Evolutionary conservation across 2,797 vertebrate genomes (phyloP), one percentile per base, ranked within the genome.

Genomic region (Tachyglossus aculeatus): DNA sequence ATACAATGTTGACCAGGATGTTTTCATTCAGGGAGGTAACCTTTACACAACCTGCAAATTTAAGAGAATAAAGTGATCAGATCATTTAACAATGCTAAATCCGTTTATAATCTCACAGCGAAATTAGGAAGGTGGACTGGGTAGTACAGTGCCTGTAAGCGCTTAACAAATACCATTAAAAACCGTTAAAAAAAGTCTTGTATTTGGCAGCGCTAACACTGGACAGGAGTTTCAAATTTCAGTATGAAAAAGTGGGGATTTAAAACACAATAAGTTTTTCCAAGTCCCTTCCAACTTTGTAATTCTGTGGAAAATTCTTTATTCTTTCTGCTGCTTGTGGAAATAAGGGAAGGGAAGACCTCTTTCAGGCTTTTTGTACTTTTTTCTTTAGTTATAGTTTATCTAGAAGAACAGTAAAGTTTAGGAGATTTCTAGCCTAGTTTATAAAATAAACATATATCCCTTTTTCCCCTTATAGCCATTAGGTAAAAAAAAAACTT

Each of bases 61-160:
- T n/a, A n/a, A n/a, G n/a, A n/a, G n/a, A n/a, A n/a, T n/a, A n/a
- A n/a, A n/a, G n/a, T n/a, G n/a, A n/a, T n/a, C n/a, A n/a, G n/a
- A n/a, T n/a, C n/a, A n/a, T n/a, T n/a, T n/a, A n/a, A n/a, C n/a
- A n/a, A n/a, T n/a, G n/a, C n/a, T n/a, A n/a, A n/a, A n/a, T 9
- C 16, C n/a, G 22, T 48, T 22, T 24, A 31, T n/a, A 0, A 25
- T 7, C 27, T 45, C 25, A 19, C 45, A 48, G 45, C 1, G 3
- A 8, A 25, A 29, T 33, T 2, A 34, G 37, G 18, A 66, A 40
- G 5, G n/a, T 9, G 6, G 22, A 9, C 29, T 13, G 0, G 0
- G 9, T 33, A 2, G 0, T 22, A 0, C 0, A 12, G 54, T 57
- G 29, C 3, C 0, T 0, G 13, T 29, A 29, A 16, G 9, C 13